Conservation (phyloP, 2,888 invertebrate genomes). For the Heliconius sara region DNA sequence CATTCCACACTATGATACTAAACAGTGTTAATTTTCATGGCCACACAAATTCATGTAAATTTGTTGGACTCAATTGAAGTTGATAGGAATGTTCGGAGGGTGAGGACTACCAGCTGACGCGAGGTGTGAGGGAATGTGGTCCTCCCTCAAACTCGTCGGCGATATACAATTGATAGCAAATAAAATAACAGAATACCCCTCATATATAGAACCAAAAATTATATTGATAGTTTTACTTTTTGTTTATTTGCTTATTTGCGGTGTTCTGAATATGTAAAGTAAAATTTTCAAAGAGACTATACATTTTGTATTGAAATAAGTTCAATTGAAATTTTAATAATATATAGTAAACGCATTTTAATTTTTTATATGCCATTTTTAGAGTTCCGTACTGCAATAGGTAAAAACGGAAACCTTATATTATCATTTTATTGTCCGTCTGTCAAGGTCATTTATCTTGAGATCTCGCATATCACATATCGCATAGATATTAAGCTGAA, state of each 20-base stretch:
- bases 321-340: background rate
- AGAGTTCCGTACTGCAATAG: too few species aligned
- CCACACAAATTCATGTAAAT: conserved; percentile 76
- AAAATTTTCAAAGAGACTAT: background rate
- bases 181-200: conserved; percentile 61
- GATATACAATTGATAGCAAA: conserved; percentile 74
- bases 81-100: conserved; percentile 80
- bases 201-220: conserved; percentile 30
- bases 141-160: conserved; percentile 67
- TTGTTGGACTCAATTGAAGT: conserved; percentile 84
- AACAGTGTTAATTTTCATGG: conserved; percentile 50
- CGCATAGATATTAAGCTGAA: too few species aligned
- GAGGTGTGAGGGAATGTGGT: conserved; percentile 82
- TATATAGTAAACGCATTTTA: too few species aligned
- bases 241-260: background rate
- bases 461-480: too few species aligned
- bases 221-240: conserved; percentile 10
- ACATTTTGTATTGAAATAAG: background rate
- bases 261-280: background rate
- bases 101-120: conserved; percentile 80
- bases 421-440: too few species aligned
- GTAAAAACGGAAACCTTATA: too few species aligned
- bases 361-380: background rate
- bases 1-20: background rate
- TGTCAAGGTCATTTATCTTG: too few species aligned